These are phyloP conservation scores for Neosilurus hyrtlii DNA, from an alignment of 2,797 vertebrate species.

Conservation along the genomic window DNA sequence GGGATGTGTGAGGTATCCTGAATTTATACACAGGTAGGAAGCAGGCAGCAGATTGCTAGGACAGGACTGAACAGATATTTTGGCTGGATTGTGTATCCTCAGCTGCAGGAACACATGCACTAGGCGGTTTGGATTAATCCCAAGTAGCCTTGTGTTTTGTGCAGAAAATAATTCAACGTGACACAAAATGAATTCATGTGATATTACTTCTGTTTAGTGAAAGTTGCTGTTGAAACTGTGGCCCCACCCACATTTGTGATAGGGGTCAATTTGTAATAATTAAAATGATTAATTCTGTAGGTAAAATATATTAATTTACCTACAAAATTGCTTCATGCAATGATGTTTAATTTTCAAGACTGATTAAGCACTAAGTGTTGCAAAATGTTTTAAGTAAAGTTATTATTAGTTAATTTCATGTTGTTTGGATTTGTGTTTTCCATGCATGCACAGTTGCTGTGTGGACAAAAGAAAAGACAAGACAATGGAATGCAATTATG, in stretches of 20 bases:
- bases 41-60: constrained; percentile 5
- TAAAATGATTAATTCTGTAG: background rate
- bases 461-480: too few relatives aligned
- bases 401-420: too few relatives aligned
- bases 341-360: background rate
- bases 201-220: background rate
- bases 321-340: background rate
- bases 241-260: too few relatives aligned
- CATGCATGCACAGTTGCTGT: too few relatives aligned
- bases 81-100: background rate
- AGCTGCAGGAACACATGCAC: background rate
- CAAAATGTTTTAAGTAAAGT: too few relatives aligned
- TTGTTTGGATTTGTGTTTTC: too few relatives aligned
- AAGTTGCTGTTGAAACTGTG: background rate
- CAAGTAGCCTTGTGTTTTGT: background rate
- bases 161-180: background rate
- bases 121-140: background rate
- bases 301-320: too few relatives aligned
- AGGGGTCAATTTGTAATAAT: background rate
- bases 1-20: background rate
- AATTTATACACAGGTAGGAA: background rate
- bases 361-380: background rate
- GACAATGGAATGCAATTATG: too few relatives aligned
- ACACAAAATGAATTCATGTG: background rate
- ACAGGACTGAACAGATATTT: background rate